Evolutionary conservation across 1,140 invertebrate genomes (phyloP), one percentile per base, ranked within the genome.

Genomic region (Calliphora vicina): DNA sequence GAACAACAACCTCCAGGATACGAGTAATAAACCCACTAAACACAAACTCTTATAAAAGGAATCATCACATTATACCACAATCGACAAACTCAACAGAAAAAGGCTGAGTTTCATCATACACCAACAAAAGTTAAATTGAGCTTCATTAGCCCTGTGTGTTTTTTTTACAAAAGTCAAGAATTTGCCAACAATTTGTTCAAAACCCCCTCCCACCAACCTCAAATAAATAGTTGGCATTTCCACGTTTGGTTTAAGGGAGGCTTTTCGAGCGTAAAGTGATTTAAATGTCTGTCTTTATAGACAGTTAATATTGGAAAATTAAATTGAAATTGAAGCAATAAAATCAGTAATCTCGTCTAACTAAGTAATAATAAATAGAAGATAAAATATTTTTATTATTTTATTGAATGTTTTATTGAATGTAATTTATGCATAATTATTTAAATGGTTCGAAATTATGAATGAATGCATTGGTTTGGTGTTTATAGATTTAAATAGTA

Each of bases 141-240:
- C 74, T 25, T 78, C 74, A 78, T 78, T 78, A 78, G 74, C 74
- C 74, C 42, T 43, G 23, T 45, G 74, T 20, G n/a, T n/a, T n/a
- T 57, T 57, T 57, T 57, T 10, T 50, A 25, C 5, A 78, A 23
- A 78, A 43, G 8, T 23, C 35, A 42, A 78, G 42, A 78, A 45
- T 43, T 43, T 25, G 10, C 74, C 23, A 67, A 67, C 20, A 67
- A 67, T 67, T 67, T 74, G 27, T 23, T 78, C 74, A 35, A 35
- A 35, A 5, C 29, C 1, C n/a, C 8, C 73, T 76, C 29, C 23
- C 25, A 2, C 67, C 20, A 15, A 2, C 67, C 29, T 42, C 20
- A 20, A 78, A 78, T 13, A 42, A 43, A 43, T 43, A 43, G n/a
- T 67, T 67, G 35, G 61, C 61, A 12, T 23, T 67, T 23, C 10